A percentile compares a stretch with the other conserved stretches of the same genome.
Evolutionary conservation across 2,797 vertebrate species (phyloP).

Genomic region (Gorsachius magnificus): DNA sequence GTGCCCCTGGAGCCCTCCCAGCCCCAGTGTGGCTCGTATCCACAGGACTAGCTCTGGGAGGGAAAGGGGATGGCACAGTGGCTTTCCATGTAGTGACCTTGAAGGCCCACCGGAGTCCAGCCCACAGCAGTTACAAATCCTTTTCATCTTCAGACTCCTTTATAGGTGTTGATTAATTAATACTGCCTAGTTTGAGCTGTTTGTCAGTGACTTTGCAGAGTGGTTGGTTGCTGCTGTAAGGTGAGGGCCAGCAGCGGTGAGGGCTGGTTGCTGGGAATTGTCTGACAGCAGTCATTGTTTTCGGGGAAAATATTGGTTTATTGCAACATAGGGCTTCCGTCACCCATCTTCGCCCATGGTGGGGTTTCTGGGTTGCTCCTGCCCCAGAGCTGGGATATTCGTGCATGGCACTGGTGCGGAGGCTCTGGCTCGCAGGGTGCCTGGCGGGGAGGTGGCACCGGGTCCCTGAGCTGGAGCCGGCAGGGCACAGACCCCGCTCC

Average conservation of each 20-base stretch:
- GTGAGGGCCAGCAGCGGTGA: neutral
- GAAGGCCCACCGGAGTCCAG: neutral
- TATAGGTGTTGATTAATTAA: neutral
- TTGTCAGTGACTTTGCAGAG: neutral
- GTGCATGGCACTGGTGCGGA: neutral
- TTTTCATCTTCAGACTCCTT: neutral
- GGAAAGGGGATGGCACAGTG: rapidly evolving
- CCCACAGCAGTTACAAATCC: neutral
- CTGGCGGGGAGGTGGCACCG: rapidly evolving
- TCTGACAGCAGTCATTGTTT: neutral
- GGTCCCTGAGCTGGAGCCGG: rapidly evolving
- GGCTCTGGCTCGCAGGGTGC: rapidly evolving
- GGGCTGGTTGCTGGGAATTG: neutral
- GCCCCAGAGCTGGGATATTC: neutral
- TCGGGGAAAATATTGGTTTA: rapidly evolving
- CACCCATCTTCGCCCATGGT: neutral
- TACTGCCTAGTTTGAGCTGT: neutral
- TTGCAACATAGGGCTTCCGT: neutral
- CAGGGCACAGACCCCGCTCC: rapidly evolving
- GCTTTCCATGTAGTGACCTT: neutral
- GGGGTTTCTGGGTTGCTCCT: neutral
- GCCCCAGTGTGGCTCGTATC: rapidly evolving
- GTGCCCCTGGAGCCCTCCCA: neutral
- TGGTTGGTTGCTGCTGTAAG: neutral
- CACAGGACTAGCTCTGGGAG: rapidly evolving